A percentile compares a stretch with the other conserved stretches of the same genome.
phyloP scores from a whole-genome alignment of 2,113 vertebrate genomes.

The Capra hircus region DNA sequence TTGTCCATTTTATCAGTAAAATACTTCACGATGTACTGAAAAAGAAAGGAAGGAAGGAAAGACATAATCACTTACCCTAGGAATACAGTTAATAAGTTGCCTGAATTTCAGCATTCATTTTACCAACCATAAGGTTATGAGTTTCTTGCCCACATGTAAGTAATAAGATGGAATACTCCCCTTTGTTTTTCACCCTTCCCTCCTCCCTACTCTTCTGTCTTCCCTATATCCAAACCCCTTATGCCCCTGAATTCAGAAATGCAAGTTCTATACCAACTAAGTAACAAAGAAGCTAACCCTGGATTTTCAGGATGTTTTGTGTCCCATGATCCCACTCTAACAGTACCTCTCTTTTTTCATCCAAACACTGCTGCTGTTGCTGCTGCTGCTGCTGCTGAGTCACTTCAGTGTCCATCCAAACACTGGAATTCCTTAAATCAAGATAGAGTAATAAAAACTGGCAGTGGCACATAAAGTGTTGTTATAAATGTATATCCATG shows the following conservation, averaged over 20 bases:
- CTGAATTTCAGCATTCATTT: background rate
- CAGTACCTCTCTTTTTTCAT: background rate
- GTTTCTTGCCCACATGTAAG: background rate
- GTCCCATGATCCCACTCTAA: background rate
- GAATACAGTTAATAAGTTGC: background rate
- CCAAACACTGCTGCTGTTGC: background rate
- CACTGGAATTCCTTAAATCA: background rate
- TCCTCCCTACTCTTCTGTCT: background rate
- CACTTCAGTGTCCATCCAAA: background rate
- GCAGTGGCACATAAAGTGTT: background rate
- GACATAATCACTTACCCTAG: background rate
- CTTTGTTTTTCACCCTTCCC: background rate
- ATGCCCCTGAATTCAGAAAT: background rate
- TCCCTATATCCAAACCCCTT: background rate
- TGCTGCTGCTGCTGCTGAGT: too few relatives aligned
- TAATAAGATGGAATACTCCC: background rate
- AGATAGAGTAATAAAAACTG: background rate
- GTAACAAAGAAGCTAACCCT: background rate
- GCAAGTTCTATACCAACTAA: background rate
- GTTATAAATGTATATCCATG: background rate
- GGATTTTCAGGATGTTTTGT: background rate
- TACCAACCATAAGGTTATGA: background rate
- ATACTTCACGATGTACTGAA: background rate
- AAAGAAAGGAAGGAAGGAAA: background rate
- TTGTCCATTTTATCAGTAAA: background rate